Base-by-base conservation (phyloP, 2,797 vertebrate genomes). In the Molossus alvarezi region DNA sequence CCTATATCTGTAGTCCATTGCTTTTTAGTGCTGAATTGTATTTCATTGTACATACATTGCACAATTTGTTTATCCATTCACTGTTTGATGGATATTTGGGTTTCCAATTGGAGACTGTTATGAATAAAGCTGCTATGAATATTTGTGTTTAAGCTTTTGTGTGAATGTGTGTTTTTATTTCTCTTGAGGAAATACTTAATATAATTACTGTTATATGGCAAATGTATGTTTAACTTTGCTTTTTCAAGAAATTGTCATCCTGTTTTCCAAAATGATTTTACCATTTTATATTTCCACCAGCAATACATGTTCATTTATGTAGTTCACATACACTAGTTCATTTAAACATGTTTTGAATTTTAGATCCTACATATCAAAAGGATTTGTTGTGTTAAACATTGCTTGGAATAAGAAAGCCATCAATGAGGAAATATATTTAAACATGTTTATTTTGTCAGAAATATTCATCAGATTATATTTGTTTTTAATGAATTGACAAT, bases 291-390 rank as follows among this genome's bases (percentile, higher is more conserved):
- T 83, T 65, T 25, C 51, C n/a, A 81, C 37, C 1, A 14, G n/a
- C 51, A 82, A 29, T 84, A 25, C 57, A 67, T 94, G 20, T 60
- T 96, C 73, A 84, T 88, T 81, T 88, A 88, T 94, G 53, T 77
- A 83, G 64, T 53, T 64, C 37, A 75, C 58, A 62, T 92, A 69
- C 69, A 6, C 51, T 60, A 73, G 29, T 18, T 81, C 15, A 21
- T 77, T 90, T 89, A 87, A 96, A 91, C 62, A 15, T 72, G 14
- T 75, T 92, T 90, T 95, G 41, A 87, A 88, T 93, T 94, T 90
- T 65, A 86, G 55, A 80, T 85, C 14, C 37, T 87, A 48, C 2
- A 60, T 92, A 94, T 95, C 67, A 72, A 89, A 96, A 95, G 21
- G 12, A 62, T 88, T 75, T 84, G 27, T 93, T 84, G 33, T 93